Base-by-base conservation (phyloP, 2,797 vertebrate species). In the Anableps anableps region DNA sequence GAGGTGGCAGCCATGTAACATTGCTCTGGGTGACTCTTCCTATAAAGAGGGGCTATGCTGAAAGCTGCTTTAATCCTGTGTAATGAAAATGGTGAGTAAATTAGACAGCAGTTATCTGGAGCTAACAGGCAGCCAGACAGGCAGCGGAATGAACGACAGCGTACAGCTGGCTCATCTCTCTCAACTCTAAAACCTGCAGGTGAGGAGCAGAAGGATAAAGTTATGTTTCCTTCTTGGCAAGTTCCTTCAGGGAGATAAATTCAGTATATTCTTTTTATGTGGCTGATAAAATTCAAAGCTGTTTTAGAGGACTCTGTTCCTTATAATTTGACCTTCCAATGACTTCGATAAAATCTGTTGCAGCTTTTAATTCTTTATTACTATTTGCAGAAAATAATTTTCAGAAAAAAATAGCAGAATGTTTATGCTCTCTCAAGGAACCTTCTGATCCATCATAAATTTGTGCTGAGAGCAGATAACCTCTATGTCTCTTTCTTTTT, bases 21-120 rank as follows among this genome's bases (percentile, higher is more conserved):
- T 72, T 80, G 83, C 86, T 76, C 84, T 50, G 75, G 74, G 64
- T 48, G 31, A 80, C 75, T 74, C 76, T 74, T 82, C 81, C 82
- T 85, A 41, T 80, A 77, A 89, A 83, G 80, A 73, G 47, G 48
- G 55, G 75, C 78, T 80, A 79, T 83, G 82, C 80, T 79, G 74
- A 86, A 83, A 77, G 82, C 71, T 86, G 80, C 82, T 90, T 76
- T 94, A 93, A 94, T 93, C 88, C 86, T 62, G 38, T 55, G 83
- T 91, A 91, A 93, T 94, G 93, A 92, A 93, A 94, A 87, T 43
- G 6, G 83, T 74, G 88, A 80, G 83, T 91, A 92, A 93, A 91
- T 91, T 88, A 88, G 88, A 88, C 85, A 53, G 83, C 82, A 88
- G 87, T 89, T 94, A 93, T 93, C 92, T 90, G 84, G 34, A 78